Percentiles rank a stretch among this genome's conserved stretches.
These are phyloP conservation scores for Drosophila ohnishii DNA, from an alignment of 1,140 invertebrate species.

Conservation along the genomic window DNA sequence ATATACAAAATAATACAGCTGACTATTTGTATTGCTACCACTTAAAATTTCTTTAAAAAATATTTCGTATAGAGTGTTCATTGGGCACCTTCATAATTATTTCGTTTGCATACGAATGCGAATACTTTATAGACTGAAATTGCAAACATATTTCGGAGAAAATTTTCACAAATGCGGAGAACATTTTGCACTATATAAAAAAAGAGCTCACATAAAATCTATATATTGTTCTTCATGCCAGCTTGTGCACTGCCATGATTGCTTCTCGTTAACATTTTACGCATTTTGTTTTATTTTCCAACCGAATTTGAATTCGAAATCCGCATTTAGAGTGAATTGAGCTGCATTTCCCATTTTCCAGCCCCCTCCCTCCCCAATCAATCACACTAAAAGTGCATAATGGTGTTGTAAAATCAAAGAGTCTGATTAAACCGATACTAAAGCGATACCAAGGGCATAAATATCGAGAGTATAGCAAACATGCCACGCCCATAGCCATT, in stretches of 20 bases:
- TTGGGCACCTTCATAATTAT: background rate
- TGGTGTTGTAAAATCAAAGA: conserved; percentile 67
- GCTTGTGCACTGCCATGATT: background rate
- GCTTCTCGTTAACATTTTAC: conserved; percentile 20
- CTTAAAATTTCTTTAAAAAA: background rate
- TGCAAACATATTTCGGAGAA: background rate
- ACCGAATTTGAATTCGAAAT: conserved; percentile 33
- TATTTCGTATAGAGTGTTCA: background rate
- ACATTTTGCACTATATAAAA: background rate
- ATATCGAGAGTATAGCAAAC: conserved; percentile 56
- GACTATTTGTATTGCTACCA: background rate
- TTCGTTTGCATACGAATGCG: background rate
- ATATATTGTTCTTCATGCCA: conserved; percentile 4
- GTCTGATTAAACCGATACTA: conserved; percentile 66
- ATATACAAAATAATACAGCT: background rate
- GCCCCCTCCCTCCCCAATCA: conserved; percentile 51
- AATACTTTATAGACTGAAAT: background rate
- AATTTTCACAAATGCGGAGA: background rate
- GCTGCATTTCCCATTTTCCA: conserved; percentile 39
- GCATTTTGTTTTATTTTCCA: conserved; percentile 31
- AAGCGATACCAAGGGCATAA: conserved; percentile 62
- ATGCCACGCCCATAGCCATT: conserved; percentile 40
- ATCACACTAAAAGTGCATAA: conserved; percentile 74
- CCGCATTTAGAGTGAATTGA: conserved; percentile 24
- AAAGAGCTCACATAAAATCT: background rate